Evolutionary conservation across 2,888 invertebrate genomes (phyloP).

Genomic region (Melanotus villosus): DNA sequence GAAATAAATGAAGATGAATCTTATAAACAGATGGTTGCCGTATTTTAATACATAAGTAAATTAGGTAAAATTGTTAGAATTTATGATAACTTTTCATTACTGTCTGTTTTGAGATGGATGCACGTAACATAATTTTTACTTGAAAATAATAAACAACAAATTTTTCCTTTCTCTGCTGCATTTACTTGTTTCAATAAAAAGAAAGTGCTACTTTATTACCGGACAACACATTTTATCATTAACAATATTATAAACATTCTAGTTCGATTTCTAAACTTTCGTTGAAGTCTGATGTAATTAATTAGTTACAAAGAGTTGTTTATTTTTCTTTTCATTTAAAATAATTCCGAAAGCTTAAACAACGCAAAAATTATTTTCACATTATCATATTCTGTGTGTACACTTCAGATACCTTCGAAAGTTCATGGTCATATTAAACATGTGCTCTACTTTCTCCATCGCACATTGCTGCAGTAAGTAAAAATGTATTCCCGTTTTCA

Average conservation of each 20-base stretch:
- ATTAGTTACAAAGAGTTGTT: too few relatives aligned
- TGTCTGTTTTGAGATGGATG: too few relatives aligned
- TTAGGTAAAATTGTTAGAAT: background rate
- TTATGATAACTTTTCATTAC: background rate
- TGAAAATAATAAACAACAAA: background rate
- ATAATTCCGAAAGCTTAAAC: background rate
- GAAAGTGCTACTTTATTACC: slow-evolving; percentile 5
- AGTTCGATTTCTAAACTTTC: too few relatives aligned
- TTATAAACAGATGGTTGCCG: too few relatives aligned
- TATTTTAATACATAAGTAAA: too few relatives aligned
- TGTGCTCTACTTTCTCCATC: slow-evolving; percentile 57
- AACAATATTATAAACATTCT: too few relatives aligned
- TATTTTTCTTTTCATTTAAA: too few relatives aligned
- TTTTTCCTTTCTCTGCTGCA: slow-evolving; percentile 4
- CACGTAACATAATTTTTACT: slow-evolving; percentile 5
- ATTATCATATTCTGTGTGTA: too few relatives aligned
- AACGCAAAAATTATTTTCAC: too few relatives aligned
- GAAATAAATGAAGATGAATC: too few relatives aligned
- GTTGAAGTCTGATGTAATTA: too few relatives aligned
- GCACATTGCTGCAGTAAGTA: background rate
- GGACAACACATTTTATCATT: background rate
- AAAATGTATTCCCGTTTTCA: background rate
- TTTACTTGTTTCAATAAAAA: background rate
- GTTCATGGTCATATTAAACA: slow-evolving; percentile 56
- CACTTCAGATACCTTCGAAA: slow-evolving; percentile 54